Conservation (phyloP, 2,888 invertebrate species). For the Ormyrus thymus region DNA sequence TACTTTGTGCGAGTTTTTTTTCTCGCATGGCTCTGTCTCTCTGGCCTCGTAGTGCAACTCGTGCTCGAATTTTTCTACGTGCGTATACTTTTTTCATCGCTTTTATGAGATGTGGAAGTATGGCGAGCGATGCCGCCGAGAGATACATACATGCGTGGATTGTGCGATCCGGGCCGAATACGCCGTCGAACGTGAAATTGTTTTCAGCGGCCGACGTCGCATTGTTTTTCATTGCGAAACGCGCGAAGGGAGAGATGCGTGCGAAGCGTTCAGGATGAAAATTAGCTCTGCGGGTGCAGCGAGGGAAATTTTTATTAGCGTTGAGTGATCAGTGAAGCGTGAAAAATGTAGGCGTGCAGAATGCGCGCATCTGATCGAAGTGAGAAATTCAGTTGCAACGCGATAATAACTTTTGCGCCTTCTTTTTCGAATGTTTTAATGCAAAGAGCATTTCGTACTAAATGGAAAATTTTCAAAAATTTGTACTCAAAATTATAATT, state of each 20-base stretch:
- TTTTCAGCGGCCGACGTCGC: not conserved
- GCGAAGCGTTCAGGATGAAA: not conserved
- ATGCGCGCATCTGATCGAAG: no score
- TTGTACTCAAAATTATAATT: not conserved
- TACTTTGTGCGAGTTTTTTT: not conserved
- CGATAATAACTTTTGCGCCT: no score
- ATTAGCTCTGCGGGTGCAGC: no score
- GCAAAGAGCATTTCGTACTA: not conserved
- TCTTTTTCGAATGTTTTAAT: no score
- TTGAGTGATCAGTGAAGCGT: no score
- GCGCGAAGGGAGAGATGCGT: conserved; percentile 5
- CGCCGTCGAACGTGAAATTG: conserved; percentile 37
- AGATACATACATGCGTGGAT: conserved; percentile 8
- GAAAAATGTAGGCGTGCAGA: no score
- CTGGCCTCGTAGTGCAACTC: not conserved
- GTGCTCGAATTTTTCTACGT: not conserved
- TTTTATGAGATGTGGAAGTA: conserved; percentile 13
- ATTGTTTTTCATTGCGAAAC: not conserved
- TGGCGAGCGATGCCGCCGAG: not conserved
- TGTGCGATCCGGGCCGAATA: not conserved
- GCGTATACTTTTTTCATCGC: not conserved
- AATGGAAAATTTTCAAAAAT: not conserved
- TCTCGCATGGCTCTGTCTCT: not conserved
- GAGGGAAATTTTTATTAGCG: no score
- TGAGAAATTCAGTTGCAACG: no score